phyloP scores from a whole-genome alignment of 2,888 invertebrate genomes.

The Apoda limacodes region DNA sequence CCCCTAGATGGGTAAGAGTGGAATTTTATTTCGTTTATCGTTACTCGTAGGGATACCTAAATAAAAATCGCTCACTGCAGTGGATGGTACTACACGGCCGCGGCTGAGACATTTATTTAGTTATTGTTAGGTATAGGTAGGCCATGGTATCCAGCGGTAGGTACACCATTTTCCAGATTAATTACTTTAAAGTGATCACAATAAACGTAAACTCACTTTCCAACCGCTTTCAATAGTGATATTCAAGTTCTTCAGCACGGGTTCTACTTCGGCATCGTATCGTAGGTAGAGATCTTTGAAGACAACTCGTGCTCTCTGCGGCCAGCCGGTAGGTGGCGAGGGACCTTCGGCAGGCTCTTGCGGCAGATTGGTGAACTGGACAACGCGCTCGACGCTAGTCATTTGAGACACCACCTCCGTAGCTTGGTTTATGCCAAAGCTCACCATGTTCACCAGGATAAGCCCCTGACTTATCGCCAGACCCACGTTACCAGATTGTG shows the following conservation, averaged over 20 bases:
- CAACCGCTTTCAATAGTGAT: constrained; percentile 73
- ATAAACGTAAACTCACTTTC: constrained; percentile 59
- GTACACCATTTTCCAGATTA: too few species aligned
- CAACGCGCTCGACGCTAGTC: constrained; percentile 84
- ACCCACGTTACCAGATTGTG: constrained; percentile 76
- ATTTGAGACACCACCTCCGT: constrained; percentile 83
- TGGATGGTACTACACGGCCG: too few species aligned
- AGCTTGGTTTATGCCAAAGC: constrained; percentile 82
- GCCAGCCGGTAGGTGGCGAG: constrained; percentile 72
- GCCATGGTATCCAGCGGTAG: too few species aligned
- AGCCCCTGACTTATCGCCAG: constrained; percentile 79
- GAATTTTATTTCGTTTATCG: too few species aligned
- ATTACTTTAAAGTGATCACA: too few species aligned
- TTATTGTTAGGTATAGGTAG: too few species aligned
- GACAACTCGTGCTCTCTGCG: constrained; percentile 67
- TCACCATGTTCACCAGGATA: constrained; percentile 83
- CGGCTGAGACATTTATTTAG: too few species aligned
- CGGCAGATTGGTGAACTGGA: constrained; percentile 81
- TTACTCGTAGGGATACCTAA: too few species aligned
- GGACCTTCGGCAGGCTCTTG: constrained; percentile 76
- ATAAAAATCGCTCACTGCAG: too few species aligned
- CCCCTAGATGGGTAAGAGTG: too few species aligned
- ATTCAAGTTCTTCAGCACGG: constrained; percentile 77
- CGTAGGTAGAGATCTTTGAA: constrained; percentile 73
- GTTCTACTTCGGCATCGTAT: constrained; percentile 72